A percentile compares a stretch with the other conserved stretches of the same genome.
These are phyloP conservation scores for Microcaecilia unicolor DNA, from an alignment of 2,797 vertebrate genomes.

Conservation along the genomic window DNA sequence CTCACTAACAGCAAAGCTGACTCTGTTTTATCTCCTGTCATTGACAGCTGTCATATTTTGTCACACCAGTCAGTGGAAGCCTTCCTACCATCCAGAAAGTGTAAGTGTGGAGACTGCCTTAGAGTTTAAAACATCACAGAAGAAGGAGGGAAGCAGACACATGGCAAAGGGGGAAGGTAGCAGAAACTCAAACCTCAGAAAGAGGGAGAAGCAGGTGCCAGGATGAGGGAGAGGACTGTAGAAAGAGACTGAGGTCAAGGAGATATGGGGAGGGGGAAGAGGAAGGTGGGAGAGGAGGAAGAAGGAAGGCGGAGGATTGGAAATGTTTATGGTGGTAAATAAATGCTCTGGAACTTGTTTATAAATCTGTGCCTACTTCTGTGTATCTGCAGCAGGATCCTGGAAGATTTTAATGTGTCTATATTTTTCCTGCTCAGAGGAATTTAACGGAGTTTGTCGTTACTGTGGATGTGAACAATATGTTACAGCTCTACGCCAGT, in stretches of 20 bases:
- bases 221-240: not conserved
- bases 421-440: conserved; percentile 50
- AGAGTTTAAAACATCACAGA: too few species aligned
- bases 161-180: too few species aligned
- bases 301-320: not conserved
- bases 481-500: conserved; percentile 78
- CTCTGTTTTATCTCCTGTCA: not conserved
- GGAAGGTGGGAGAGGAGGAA: not conserved
- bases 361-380: not conserved
- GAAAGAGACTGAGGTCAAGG: not conserved
- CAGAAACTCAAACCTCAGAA: rapidly evolving
- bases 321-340: too few species aligned
- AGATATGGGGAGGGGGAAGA: not conserved
- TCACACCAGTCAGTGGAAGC: conserved; percentile 66
- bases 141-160: not conserved
- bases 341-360: too few species aligned
- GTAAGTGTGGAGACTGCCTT: conserved; percentile 49
- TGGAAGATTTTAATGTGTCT: not conserved
- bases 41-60: conserved; percentile 78
- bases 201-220: too few species aligned
- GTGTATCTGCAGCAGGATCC: not conserved
- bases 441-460: conserved; percentile 85
- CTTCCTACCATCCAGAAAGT: conserved; percentile 82
- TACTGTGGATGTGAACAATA: conserved; percentile 71
- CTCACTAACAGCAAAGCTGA: too few species aligned